Conservation (phyloP, 1,140 invertebrate species). For the Caenorhabditis brenneri region DNA sequence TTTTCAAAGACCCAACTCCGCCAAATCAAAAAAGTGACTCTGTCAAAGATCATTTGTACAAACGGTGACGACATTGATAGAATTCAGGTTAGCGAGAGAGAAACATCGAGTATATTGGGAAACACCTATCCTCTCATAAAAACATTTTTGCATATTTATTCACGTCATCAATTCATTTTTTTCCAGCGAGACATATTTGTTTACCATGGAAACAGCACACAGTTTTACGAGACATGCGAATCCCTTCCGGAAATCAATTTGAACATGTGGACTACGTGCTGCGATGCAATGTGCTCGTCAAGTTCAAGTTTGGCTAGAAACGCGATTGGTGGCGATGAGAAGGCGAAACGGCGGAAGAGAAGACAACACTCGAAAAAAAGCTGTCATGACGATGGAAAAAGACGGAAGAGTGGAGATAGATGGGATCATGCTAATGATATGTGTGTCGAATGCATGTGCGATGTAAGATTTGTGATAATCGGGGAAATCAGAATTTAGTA, state of each 20-base stretch:
- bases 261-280: slow-evolving; percentile 69
- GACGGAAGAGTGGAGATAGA: slow-evolving; percentile 43
- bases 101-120: not conserved
- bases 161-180: not conserved
- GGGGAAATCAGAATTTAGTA: not conserved
- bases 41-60: slow-evolving; percentile 81
- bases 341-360: slow-evolving; percentile 42
- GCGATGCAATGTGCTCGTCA: slow-evolving; percentile 57
- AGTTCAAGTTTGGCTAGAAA: not conserved
- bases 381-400: slow-evolving; percentile 33
- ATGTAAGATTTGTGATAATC: slow-evolving; percentile 8
- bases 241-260: slow-evolving; percentile 57
- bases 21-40: slow-evolving; percentile 78
- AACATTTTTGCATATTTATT: not conserved
- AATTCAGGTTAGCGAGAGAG: slow-evolving; percentile 75
- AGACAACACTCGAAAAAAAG: slow-evolving; percentile 21
- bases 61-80: slow-evolving; percentile 78
- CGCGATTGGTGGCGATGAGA: slow-evolving; percentile 51
- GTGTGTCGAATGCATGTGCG: slow-evolving; percentile 58
- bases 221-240: slow-evolving; percentile 58
- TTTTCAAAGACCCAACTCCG: slow-evolving; percentile 80
- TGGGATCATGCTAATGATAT: slow-evolving; percentile 45
- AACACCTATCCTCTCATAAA: not conserved
- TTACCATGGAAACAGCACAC: slow-evolving; percentile 63
- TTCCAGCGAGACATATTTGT: slow-evolving; percentile 66